Percentiles rank a stretch among this genome's conserved stretches.
phyloP scores from a whole-genome alignment of 2,888 invertebrate species.

The Chouioia cunea region DNA sequence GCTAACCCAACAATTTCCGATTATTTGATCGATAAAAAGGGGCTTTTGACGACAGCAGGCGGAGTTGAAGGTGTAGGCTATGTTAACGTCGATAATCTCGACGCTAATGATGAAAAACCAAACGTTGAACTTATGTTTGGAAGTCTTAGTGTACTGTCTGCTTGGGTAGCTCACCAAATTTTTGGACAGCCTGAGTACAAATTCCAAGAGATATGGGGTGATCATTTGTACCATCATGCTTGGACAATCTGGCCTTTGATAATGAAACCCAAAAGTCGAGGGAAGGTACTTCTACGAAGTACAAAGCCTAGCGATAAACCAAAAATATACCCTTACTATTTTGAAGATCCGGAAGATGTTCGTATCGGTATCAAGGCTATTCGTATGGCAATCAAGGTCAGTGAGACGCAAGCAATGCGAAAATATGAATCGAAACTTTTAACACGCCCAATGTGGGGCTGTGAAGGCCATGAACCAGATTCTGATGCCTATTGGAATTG shows the following conservation, averaged over 20 bases:
- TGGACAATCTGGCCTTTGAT: constrained; percentile 69
- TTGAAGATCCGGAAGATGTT: constrained; percentile 74
- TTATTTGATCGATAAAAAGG: constrained; percentile 72
- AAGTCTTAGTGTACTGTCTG: constrained; percentile 72
- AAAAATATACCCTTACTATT: constrained; percentile 77
- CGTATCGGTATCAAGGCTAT: constrained; percentile 72
- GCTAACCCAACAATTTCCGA: constrained; percentile 56
- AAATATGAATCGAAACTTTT: constrained; percentile 72
- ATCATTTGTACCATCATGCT: constrained; percentile 69
- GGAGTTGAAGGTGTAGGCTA: constrained; percentile 75
- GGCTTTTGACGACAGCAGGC: constrained; percentile 74
- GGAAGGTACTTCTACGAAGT: constrained; percentile 73
- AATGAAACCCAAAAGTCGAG: constrained; percentile 75
- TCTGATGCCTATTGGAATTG: constrained; percentile 76
- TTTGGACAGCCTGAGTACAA: constrained; percentile 71
- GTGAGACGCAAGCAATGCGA: constrained; percentile 72
- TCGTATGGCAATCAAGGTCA: constrained; percentile 71
- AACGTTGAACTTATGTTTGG: constrained; percentile 81
- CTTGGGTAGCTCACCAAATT: constrained; percentile 64
- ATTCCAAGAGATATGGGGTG: constrained; percentile 72
- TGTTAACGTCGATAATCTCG: constrained; percentile 9
- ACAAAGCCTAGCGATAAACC: constrained; percentile 75
- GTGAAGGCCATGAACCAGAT: constrained; percentile 68
- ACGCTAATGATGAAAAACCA: constrained; percentile 71
- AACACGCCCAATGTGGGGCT: constrained; percentile 71